These are phyloP conservation scores for Hololepta plana DNA, from an alignment of 2,888 invertebrate species.

Conservation along the genomic window DNA sequence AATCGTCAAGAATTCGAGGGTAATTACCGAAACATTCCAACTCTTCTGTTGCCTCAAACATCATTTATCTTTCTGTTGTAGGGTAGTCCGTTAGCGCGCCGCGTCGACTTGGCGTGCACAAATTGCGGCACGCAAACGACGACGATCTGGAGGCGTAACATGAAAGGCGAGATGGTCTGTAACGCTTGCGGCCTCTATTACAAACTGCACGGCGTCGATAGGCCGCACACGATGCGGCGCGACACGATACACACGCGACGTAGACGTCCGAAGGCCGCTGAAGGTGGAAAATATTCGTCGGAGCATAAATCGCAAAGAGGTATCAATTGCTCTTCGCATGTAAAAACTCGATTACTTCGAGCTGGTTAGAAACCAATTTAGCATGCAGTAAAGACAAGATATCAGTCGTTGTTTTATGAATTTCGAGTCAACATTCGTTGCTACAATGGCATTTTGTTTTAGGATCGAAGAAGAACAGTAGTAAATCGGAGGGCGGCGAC, in stretches of 20 bases:
- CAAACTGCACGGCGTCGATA: slow-evolving; percentile 86
- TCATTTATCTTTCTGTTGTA: slow-evolving; percentile 7
- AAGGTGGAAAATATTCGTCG: slow-evolving; percentile 1
- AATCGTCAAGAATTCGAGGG: slow-evolving; percentile 22
- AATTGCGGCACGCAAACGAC: slow-evolving; percentile 97
- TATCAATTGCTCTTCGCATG: too few relatives aligned
- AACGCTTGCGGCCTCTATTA: slow-evolving; percentile 97
- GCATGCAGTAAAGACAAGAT: too few relatives aligned
- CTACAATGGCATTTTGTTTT: too few relatives aligned
- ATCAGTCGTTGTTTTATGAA: too few relatives aligned
- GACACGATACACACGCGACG: slow-evolving; percentile 92
- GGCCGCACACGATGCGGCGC: slow-evolving; percentile 88
- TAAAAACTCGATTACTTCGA: too few relatives aligned
- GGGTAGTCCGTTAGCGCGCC: slow-evolving; percentile 22
- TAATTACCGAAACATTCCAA: too few relatives aligned
- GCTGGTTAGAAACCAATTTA: too few relatives aligned
- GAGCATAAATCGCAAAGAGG: too few relatives aligned
- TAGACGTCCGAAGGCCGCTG: slow-evolving; percentile 54
- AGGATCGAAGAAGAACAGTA: slow-evolving; percentile 18
- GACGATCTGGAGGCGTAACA: slow-evolving; percentile 92
- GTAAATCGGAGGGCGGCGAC: slow-evolving; percentile 20
- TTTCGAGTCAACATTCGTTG: too few relatives aligned
- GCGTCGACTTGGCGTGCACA: slow-evolving; percentile 79
- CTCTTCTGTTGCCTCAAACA: too few relatives aligned
- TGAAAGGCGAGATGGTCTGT: slow-evolving; percentile 95